These are phyloP conservation scores for Trachelus tabidus DNA, from an alignment of 2,888 invertebrate species.

Conservation along the genomic window DNA sequence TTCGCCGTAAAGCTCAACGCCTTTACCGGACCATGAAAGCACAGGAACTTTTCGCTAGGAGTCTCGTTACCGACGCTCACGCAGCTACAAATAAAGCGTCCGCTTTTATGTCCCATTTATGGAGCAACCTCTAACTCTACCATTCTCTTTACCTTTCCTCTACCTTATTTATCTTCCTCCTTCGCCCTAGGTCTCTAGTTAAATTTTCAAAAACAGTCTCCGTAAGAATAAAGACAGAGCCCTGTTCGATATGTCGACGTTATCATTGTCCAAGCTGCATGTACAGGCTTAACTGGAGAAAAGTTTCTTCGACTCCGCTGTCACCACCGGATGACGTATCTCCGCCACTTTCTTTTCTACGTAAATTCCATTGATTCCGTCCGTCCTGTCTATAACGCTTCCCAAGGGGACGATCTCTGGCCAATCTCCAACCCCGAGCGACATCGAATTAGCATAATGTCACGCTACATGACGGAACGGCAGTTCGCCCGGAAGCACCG, in stretches of 20 bases:
- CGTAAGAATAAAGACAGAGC: background rate
- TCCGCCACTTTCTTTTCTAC: background rate
- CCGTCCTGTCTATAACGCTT: background rate
- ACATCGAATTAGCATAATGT: slow-evolving; percentile 5
- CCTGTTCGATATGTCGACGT: background rate
- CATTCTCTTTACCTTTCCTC: background rate
- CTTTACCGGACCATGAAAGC: slow-evolving; percentile 9
- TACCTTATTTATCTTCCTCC: background rate
- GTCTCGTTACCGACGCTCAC: background rate
- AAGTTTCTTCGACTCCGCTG: background rate
- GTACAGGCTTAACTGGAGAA: background rate
- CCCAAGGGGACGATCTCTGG: background rate
- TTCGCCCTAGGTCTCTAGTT: background rate
- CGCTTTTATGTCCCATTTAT: background rate
- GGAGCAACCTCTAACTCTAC: background rate
- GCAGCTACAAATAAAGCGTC: background rate
- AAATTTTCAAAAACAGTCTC: background rate
- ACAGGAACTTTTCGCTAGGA: background rate
- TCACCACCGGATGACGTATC: background rate
- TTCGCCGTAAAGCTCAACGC: slow-evolving; percentile 35
- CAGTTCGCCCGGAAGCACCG: background rate
- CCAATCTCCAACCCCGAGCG: background rate
- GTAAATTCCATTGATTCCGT: background rate
- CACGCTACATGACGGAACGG: slow-evolving; percentile 1
- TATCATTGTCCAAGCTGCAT: background rate